Base-by-base conservation (phyloP, 1,140 invertebrate genomes). In the Carcinoscorpius rotundicauda region DNA sequence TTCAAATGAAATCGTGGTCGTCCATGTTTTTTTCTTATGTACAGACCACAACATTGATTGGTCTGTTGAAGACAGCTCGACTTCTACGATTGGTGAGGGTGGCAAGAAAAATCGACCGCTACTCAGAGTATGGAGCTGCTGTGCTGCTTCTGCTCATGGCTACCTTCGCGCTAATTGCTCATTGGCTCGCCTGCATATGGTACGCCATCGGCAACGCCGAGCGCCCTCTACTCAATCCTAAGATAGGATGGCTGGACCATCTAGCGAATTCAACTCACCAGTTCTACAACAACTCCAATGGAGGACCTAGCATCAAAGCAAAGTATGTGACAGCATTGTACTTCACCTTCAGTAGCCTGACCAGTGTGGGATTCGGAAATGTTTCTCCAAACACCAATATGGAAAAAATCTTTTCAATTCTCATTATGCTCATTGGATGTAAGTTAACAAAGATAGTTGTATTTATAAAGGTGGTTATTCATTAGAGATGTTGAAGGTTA, bases 111-210 rank as follows among this genome's bases (percentile, higher is more conserved):
- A 94, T 98, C 72, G 95, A 98, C 81, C 84, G 94, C 73, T 98
- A 98, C 79, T 97, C 94, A 11, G 95, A 98, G 80, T 98, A 99
- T 81, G 96, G 96, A 66, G 94, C 95, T 52, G 96, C 96, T 59
- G 94, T 98, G 61, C 82, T 98, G 61, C 83, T 98, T 61, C 83
- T 98, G 51, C 83, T 98, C 56, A 97, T 99, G 93, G 93, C 94
- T 60, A 92, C 93, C 58, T 99, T 98, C 81, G 92, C 93, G 49
- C 84, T 99, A 68, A 96, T 98, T 74, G 97, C 96, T 72, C 97
- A 99, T 81, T 99, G 96, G 96, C 82, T 99, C 73, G 95, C 96
- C 52, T 98, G 96, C 77, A 91, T 98, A 73, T 98, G 95, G 92
- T 99, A 98, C 76, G 95, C 96, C 4, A 98, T 99, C 69, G 96